Evolutionary conservation across 2,888 invertebrate species (phyloP).

Genomic region (Cyaniris semiargus): DNA sequence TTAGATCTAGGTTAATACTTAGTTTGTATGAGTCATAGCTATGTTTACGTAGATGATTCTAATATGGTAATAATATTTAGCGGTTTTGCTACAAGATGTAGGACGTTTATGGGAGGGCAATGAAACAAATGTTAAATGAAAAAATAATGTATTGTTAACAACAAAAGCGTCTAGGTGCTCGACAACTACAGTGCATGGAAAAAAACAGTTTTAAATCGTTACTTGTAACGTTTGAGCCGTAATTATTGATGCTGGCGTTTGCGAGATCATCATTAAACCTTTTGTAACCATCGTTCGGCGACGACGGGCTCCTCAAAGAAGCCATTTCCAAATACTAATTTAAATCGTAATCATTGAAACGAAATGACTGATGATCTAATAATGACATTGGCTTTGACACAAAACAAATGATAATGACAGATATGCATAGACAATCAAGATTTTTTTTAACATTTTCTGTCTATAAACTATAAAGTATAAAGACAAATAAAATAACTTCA

Average conservation of each 20-base stretch:
- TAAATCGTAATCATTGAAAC: slow-evolving; percentile 40
- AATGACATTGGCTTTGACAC: slow-evolving; percentile 36
- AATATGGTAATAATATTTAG: slow-evolving; percentile 51
- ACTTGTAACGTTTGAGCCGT: slow-evolving; percentile 83
- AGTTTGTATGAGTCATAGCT: slow-evolving; percentile 61
- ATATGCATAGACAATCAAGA: neutral
- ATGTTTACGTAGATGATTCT: slow-evolving; percentile 55
- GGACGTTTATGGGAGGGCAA: slow-evolving; percentile 55
- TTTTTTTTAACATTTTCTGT: neutral
- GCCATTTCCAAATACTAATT: slow-evolving; percentile 76
- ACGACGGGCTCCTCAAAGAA: slow-evolving; percentile 79
- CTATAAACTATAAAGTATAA: too few species aligned
- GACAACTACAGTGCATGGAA: slow-evolving; percentile 73
- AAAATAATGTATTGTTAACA: slow-evolving; percentile 74
- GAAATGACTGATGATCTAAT: slow-evolving; percentile 32
- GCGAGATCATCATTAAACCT: slow-evolving; percentile 83
- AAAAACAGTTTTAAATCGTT: slow-evolving; percentile 72
- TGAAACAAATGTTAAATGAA: slow-evolving; percentile 72
- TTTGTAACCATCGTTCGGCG: slow-evolving; percentile 83
- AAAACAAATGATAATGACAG: slow-evolving; percentile 6
- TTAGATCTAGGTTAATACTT: slow-evolving; percentile 44
- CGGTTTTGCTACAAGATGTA: slow-evolving; percentile 47
- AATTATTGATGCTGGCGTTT: slow-evolving; percentile 79
- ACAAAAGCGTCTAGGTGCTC: slow-evolving; percentile 68
- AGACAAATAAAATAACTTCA: neutral